Evolutionary conservation across 1,140 invertebrate genomes (phyloP), one percentile per base, ranked within the genome.

Genomic region (Thaumetopoea pityocampa): DNA sequence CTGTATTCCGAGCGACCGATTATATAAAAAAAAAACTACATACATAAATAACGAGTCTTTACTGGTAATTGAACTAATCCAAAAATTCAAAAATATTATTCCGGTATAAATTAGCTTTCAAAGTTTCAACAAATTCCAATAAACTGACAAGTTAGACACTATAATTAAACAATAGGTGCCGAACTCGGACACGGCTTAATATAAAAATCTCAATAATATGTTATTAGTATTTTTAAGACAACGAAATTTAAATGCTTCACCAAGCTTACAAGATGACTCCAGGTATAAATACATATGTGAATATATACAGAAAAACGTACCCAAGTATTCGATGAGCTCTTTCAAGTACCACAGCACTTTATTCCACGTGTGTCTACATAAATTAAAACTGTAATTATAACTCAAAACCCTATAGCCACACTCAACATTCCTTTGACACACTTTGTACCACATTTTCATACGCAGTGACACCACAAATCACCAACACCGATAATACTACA

Each of bases 241-340:
- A 12, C 5, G 12, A 12, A 14, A 8, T 14, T 28, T 28, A 7
- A 4, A 4, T 4, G 17, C 6, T 5, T 3, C 2, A 24, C 5
- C 9, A 7, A n/a, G 22, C 6, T 5, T 3, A 24, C 9, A 24
- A 24, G 9, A n/a, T n/a, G n/a, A n/a, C n/a, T n/a, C n/a, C 22
- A n/a, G 8, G 2, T 5, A 24, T 3, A 3, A n/a, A 8, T 24
- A n/a, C 12, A n/a, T 28, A 12, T 28, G 26, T 28, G 9, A 4
- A 28, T 12, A 11, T 30, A 17, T 8, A 1, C 4, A 26, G 28
- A 46, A 15, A 43, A 20, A 54, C 72, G 59, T 77, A 77, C 72
- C 69, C 29, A 73, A 69, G 57, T 66, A 73, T 11, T 58, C 46
- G n/a, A 61, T 11, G 5, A 61, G 15, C 10, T 34, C 27, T 42